Percentiles rank a stretch among this genome's conserved stretches.
These are phyloP conservation scores for Oxyruncus cristatus DNA, from an alignment of 2,113 vertebrate species.

Conservation along the genomic window DNA sequence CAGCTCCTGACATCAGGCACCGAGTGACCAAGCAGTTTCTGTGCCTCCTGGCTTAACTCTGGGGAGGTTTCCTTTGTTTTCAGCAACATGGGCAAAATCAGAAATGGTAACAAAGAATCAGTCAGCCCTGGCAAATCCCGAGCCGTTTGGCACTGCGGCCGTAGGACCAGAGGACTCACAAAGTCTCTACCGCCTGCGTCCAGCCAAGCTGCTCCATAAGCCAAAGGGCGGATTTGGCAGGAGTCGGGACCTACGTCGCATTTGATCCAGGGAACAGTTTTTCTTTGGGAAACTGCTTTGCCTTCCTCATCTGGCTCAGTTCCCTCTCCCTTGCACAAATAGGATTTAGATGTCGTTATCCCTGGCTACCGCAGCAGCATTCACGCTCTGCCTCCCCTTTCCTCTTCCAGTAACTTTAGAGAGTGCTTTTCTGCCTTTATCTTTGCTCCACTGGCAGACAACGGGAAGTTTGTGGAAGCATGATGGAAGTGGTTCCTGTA, in stretches of 20 bases:
- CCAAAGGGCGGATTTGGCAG: background rate
- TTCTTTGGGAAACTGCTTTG: background rate
- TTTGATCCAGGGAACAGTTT: background rate
- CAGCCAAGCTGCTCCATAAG: background rate
- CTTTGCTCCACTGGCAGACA: background rate
- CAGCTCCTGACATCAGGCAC: background rate
- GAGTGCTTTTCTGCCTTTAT: background rate
- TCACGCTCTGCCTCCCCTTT: background rate
- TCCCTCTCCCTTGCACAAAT: background rate
- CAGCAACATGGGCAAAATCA: background rate
- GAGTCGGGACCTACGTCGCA: rapidly evolving
- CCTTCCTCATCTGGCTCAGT: background rate
- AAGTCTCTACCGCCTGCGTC: background rate
- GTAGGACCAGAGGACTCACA: rapidly evolving
- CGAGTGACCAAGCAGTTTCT: background rate
- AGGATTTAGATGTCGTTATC: background rate
- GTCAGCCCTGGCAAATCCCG: background rate
- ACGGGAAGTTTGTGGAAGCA: background rate
- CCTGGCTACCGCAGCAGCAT: background rate
- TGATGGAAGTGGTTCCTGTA: background rate
- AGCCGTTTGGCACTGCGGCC: rapidly evolving
- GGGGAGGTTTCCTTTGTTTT: background rate
- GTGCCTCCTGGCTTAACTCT: background rate
- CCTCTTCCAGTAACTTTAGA: background rate
- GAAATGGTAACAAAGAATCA: rapidly evolving